Percentiles rank a stretch among this genome's conserved stretches.
phyloP scores from a whole-genome alignment of 64 coral and sea anemone species.

The Actinia equina region DNA sequence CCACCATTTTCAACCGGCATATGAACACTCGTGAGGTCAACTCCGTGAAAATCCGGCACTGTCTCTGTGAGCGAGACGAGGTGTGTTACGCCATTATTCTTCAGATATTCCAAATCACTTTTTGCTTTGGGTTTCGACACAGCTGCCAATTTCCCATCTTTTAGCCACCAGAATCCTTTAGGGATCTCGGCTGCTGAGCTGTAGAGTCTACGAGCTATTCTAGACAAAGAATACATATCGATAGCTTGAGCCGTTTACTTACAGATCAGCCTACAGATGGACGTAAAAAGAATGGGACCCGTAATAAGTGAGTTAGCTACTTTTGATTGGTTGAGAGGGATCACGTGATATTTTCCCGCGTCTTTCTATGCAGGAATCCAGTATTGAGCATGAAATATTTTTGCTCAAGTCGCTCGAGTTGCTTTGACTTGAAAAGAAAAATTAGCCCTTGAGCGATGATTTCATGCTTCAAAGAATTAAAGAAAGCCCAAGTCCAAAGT shows the following conservation, averaged over 20 bases:
- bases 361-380: not conserved
- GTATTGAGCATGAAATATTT: not conserved
- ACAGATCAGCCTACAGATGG: no score
- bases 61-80: conserved; percentile 20
- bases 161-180: conserved; percentile 13
- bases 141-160: conserved; percentile 5
- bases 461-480: not conserved
- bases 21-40: not conserved
- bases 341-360: not conserved
- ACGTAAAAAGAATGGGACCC: no score
- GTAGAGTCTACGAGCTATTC: not conserved
- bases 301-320: no score
- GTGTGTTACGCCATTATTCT: conserved; percentile 1
- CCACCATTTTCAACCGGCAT: not conserved
- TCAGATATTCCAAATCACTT: conserved; percentile 10
- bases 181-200: not conserved
- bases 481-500: not conserved
- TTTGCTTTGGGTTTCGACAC: not conserved
- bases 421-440: not conserved
- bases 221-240: not conserved
- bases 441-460: not conserved
- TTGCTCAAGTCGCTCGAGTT: not conserved
- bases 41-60: not conserved
- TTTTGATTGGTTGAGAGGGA: not conserved
- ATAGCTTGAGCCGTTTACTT: no score